These are phyloP conservation scores for Gymnogyps californianus DNA, from an alignment of 2,113 vertebrate genomes.

Conservation along the genomic window DNA sequence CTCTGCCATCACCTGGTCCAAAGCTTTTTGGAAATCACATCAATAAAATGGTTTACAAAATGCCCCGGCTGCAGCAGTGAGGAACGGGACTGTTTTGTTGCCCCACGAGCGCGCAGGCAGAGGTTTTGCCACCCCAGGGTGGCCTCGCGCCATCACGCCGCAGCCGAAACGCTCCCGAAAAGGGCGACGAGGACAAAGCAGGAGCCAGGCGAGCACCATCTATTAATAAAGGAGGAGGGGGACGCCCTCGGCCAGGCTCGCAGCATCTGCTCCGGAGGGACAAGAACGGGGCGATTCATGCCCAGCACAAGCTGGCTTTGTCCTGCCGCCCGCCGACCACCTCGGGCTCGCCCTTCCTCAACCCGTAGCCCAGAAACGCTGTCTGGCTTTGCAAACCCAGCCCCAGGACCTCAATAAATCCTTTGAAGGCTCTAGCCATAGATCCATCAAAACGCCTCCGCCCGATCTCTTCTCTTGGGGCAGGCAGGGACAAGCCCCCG, in stretches of 20 bases:
- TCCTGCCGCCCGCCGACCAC: not conserved
- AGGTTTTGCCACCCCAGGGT: not conserved
- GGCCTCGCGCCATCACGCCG: rapidly evolving
- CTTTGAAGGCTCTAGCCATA: not conserved
- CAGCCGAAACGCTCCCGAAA: not conserved
- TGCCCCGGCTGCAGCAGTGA: rapidly evolving
- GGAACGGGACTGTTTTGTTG: not conserved
- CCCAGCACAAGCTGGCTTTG: not conserved
- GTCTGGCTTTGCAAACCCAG: not conserved
- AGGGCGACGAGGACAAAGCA: not conserved
- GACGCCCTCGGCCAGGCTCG: not conserved
- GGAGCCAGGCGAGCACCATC: rapidly evolving
- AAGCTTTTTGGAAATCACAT: rapidly evolving
- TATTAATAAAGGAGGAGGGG: not conserved
- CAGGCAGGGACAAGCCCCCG: not conserved
- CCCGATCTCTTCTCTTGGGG: no score
- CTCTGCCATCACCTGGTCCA: not conserved
- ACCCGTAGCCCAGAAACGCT: not conserved
- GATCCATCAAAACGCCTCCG: not conserved
- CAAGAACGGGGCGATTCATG: not conserved
- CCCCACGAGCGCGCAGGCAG: rapidly evolving
- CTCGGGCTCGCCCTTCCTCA: not conserved
- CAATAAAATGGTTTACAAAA: rapidly evolving
- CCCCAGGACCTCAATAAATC: not conserved
- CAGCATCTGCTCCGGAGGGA: not conserved